Conservation (phyloP, 2,113 vertebrate species). For the Melierax canorus region DNA sequence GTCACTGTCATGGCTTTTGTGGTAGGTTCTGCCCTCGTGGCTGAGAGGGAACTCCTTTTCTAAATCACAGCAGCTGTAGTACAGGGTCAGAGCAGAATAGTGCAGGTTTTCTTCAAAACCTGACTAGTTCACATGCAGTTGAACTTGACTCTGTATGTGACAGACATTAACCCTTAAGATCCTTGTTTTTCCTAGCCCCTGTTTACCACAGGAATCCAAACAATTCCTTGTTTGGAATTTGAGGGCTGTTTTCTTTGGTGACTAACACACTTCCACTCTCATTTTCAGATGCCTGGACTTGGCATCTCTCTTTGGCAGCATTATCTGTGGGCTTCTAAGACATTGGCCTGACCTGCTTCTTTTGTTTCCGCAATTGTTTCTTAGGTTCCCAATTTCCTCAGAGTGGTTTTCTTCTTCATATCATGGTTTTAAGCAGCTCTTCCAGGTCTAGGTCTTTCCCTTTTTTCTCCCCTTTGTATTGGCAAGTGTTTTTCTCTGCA, state of each 20-base stretch:
- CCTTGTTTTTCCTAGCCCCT: neutral
- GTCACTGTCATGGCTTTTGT: fast-evolving
- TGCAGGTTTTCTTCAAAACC: neutral
- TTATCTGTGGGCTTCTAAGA: neutral
- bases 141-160: neutral
- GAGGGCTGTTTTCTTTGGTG: neutral
- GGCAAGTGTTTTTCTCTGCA: neutral
- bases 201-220: neutral
- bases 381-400: neutral
- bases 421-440: neutral
- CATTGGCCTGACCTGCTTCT: neutral
- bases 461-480: neutral
- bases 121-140: neutral
- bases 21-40: neutral
- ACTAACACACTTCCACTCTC: neutral
- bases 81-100: neutral
- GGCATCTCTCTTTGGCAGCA: neutral
- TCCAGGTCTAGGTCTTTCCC: neutral
- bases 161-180: neutral
- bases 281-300: neutral
- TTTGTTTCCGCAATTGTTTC: neutral
- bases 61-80: neutral
- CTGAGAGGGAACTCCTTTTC: neutral
- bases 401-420: neutral
- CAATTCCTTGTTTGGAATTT: neutral